Evolutionary conservation across 2,113 vertebrate genomes (phyloP).

Genomic region (Corythoichthys intestinalis): DNA sequence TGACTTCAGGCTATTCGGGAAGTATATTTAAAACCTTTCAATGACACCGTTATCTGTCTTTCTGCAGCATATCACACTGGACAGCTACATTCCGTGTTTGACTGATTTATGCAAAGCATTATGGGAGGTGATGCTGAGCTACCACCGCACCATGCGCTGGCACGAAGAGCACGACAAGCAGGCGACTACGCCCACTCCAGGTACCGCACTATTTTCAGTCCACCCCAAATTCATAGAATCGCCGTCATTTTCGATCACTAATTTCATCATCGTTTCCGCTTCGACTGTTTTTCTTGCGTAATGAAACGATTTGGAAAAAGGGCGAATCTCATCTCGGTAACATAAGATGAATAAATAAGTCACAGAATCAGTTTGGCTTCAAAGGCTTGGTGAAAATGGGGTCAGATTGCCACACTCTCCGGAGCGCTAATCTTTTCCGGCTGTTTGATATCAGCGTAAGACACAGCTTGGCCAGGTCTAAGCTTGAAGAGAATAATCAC

Average conservation of each 20-base stretch:
- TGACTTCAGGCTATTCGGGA: background rate
- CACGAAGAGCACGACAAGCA: constrained; percentile 85
- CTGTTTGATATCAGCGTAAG: constrained; percentile 28
- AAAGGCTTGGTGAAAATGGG: constrained; percentile 10
- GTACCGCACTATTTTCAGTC: constrained; percentile 55
- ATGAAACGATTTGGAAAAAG: constrained; percentile 3
- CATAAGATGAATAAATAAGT: background rate
- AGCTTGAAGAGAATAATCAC: constrained; percentile 9
- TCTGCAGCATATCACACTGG: constrained; percentile 88
- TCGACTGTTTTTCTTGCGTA: background rate
- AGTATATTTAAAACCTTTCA: background rate
- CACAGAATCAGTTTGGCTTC: constrained; percentile 32
- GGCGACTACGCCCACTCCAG: constrained; percentile 70
- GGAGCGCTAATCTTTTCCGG: constrained; percentile 1
- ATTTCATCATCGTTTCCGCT: background rate
- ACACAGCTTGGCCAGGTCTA: constrained; percentile 9
- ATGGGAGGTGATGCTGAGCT: constrained; percentile 99
- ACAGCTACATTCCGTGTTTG: constrained; percentile 98
- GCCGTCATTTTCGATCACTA: background rate
- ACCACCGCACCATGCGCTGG: constrained; percentile 95
- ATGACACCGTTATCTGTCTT: constrained; percentile 15
- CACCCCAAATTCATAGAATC: background rate
- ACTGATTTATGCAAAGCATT: constrained; percentile 96
- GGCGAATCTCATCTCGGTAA: background rate
- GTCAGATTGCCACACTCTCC: constrained; percentile 15